Evolutionary conservation across 2,888 invertebrate genomes (phyloP), one percentile per base, ranked within the genome.

Genomic region (Cryptocephalus primarius): DNA sequence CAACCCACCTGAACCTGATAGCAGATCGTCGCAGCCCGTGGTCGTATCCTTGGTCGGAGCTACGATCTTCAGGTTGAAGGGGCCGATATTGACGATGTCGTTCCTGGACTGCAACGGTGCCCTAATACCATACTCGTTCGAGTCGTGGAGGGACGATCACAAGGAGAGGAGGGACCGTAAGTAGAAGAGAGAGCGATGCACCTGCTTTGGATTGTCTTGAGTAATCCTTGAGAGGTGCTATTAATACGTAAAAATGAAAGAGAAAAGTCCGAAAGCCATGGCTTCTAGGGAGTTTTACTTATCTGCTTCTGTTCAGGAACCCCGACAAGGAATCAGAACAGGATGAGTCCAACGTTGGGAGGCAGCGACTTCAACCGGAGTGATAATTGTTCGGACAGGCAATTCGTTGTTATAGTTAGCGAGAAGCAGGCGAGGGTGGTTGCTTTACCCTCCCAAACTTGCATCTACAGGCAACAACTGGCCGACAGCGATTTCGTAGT

Each of bases 71-170:
- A 85, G 94, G 73, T 78, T 97, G 72, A 95, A 93, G 75, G 97
- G 96, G 62, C 84, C 91, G 67, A 90, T 97, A 65, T 75, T 95
- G 63, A 83, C 87, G 56, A 88, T 96, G 83, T 89, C 92, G 55
- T 97, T 99, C 76, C 78, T 99, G 69, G 96, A 99, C 77, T 89
- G 88, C 68, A 89, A 86, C 66, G 96, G 96, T 65, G 83, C 88
- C 65, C 79, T 96, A 59, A 86, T 96, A 66, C 88, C 90, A 50
- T 86, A 88, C 66, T 83, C 89, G 39, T 89, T 82, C 65, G 95
- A 95, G 72, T 80, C 86, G 60, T 97, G 95, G 94, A 87, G 80
- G 69, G 95, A 95, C 66, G 90, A 91, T 61, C 83, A 81, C 64
- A 78, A 77, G 71, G 84, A 85, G 56, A 66, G 62, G 45, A 64